These are phyloP conservation scores for Clavelina lepadiformis DNA, from an alignment of 23 tunicate species.

Conservation along the genomic window DNA sequence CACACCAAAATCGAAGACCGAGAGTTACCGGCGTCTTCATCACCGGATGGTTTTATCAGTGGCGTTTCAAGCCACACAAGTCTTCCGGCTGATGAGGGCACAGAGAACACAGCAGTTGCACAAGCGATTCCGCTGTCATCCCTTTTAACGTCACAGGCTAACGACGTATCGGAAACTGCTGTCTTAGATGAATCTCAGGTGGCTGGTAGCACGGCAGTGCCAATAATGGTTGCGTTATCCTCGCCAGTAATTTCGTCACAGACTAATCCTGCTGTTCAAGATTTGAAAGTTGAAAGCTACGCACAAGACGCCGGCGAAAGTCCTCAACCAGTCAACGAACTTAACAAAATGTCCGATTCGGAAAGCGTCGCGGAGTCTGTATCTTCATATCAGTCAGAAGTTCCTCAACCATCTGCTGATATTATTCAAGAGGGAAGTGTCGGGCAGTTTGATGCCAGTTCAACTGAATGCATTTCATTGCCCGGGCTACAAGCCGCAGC, in stretches of 20 bases:
- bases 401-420: no score
- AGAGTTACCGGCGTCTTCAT: no score
- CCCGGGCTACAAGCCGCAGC: no score
- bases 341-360: constrained; percentile 14
- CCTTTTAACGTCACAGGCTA: no score
- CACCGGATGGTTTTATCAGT: not conserved
- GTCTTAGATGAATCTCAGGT: no score
- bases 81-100: not conserved
- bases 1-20: no score
- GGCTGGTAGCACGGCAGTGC: no score
- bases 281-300: not conserved
- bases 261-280: no score
- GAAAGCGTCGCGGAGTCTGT: constrained; percentile 26
- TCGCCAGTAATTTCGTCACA: not conserved
- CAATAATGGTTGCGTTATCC: not conserved
- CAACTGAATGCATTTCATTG: no score
- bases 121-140: not conserved
- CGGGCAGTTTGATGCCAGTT: no score
- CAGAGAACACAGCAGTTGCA: not conserved
- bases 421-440: no score
- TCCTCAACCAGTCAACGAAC: not conserved
- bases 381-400: constrained; percentile 25
- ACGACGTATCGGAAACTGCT: no score
- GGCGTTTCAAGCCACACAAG: not conserved
- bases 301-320: constrained; percentile 12